Evolutionary conservation across 2,888 invertebrate species (phyloP), one percentile per base, ranked within the genome.

Genomic region (Cerceris ruficornis): DNA sequence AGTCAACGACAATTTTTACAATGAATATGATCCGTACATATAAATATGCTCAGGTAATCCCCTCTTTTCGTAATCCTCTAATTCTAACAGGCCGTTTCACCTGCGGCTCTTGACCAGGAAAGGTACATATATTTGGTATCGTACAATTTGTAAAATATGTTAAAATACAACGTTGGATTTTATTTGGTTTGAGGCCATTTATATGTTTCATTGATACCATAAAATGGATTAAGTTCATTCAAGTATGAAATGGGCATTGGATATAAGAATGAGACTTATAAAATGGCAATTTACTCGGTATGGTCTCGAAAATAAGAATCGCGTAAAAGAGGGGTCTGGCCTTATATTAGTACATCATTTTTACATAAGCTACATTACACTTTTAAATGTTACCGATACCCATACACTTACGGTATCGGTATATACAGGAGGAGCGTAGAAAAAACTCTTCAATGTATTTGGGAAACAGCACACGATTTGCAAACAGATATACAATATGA

Each of bases 1-100:
- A 72, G 14, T 77, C 64, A 75, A 75, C 76, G 71, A 81, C 69
- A 49, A 76, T 83, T 75, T 83, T 74, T 83, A 81, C 71, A 83
- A 77, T 83, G 64, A 76, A 73, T 66, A 82, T 73, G 73, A 67
- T 79, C 60, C 58, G 50, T 73, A 67, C 64, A 64, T 71, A 55
- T 57, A 72, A 69, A n/a, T 65, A 76, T 72, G 62, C 57, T 65
- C 58, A 62, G 17, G 58, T 73, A 62, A 55, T 65, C 42, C 66
- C 58, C 50, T 55, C 66, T 41, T 65, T 17, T 60, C 52, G 59
- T 73, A 76, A 62, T 71, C 71, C 64, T 55, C 62, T 54, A 42
- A 75, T 70, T 54, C 49, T 57, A 9, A 54, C 52, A 57, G 52
- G 58, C 55, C 28, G 66, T 62, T 67, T 54, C 41, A 46, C 52